Conservation (phyloP, 2,113 vertebrate genomes). For the Peromyscus maniculatus region DNA sequence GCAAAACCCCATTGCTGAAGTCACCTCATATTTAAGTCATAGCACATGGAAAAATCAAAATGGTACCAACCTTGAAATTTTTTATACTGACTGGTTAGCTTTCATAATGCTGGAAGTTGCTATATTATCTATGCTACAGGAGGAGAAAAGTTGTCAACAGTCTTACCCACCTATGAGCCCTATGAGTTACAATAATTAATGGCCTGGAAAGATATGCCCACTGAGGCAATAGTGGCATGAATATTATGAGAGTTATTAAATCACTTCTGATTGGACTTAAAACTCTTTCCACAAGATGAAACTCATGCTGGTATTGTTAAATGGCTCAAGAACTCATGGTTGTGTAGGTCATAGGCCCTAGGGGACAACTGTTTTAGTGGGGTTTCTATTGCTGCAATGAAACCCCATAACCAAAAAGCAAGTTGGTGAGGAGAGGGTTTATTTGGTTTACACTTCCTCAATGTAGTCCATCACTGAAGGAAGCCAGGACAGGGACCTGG, state of each 20-base stretch:
- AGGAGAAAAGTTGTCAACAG: neutral
- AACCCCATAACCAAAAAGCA: neutral
- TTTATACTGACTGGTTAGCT: neutral
- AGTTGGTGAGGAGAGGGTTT: neutral
- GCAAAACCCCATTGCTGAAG: neutral
- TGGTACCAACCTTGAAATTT: neutral
- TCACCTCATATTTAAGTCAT: neutral
- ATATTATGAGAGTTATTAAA: neutral
- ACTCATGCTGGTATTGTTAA: neutral
- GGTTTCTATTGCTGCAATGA: neutral
- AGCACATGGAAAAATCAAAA: neutral
- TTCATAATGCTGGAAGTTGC: neutral
- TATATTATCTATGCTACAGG: neutral
- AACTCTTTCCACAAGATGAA: neutral
- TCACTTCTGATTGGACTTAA: neutral
- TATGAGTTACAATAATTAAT: neutral
- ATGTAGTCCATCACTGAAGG: neutral
- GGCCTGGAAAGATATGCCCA: neutral
- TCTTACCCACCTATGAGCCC: neutral
- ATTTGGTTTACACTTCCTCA: neutral
- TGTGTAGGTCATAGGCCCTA: neutral
- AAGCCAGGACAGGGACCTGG: neutral
- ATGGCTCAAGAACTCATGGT: neutral
- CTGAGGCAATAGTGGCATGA: neutral
- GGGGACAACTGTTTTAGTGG: neutral